Evolutionary conservation across 2,113 vertebrate genomes (phyloP).

Genomic region (Xenopus laevis): DNA sequence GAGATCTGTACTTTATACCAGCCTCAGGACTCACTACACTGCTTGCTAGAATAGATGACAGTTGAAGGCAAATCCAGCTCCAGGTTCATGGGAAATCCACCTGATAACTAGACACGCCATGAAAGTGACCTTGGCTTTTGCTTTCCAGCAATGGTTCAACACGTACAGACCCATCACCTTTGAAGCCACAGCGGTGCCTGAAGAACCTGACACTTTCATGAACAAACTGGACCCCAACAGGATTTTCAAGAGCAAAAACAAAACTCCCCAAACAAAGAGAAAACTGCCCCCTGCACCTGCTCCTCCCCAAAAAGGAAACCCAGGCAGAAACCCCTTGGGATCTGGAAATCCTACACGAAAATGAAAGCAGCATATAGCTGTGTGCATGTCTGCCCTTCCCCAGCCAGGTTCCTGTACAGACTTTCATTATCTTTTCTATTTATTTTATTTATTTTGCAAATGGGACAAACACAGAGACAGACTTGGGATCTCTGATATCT

Average conservation of each 20-base stretch:
- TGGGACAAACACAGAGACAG: no score
- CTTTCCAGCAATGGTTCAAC: conserved; percentile 89
- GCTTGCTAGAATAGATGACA: no score
- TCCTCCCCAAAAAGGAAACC: conserved; percentile 56
- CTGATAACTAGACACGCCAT: no score
- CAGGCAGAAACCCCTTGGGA: conserved; percentile 53
- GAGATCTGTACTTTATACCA: no score
- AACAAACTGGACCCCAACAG: conserved; percentile 90
- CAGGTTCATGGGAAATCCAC: no score
- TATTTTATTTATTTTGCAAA: no score
- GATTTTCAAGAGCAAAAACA: conserved; percentile 84
- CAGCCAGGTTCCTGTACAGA: no score
- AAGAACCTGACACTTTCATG: conserved; percentile 71
- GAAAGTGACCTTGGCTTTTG: background rate
- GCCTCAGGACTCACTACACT: no score
- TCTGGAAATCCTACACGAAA: conserved; percentile 54
- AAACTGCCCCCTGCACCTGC: conserved; percentile 66
- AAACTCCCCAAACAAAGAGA: conserved; percentile 78
- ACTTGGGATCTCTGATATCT: no score
- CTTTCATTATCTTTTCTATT: no score
- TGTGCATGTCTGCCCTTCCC: no score
- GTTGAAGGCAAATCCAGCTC: no score
- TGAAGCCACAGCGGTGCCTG: conserved; percentile 63
- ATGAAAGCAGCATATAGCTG: conserved; percentile 33
- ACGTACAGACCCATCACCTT: conserved; percentile 89